phyloP scores from a whole-genome alignment of 2,888 invertebrate species.

The Lycocerus yunnanus region DNA sequence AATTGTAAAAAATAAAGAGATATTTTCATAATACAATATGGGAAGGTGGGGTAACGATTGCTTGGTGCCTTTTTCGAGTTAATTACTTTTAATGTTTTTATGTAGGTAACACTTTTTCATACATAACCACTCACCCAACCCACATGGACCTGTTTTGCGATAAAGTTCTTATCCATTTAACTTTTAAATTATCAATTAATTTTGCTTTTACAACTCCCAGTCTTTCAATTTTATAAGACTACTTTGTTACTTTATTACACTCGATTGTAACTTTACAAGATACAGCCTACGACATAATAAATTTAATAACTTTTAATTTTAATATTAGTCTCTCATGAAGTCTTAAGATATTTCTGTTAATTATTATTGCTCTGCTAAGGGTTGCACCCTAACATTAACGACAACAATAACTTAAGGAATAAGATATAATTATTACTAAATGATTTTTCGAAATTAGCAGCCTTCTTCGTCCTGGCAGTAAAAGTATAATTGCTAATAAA shows the following conservation, averaged over 20 bases:
- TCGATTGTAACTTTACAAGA: neutral
- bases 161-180: neutral
- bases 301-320: slow-evolving; percentile 19
- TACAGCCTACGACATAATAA: slow-evolving; percentile 1
- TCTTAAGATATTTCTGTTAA: slow-evolving; percentile 24
- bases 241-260: neutral
- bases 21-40: neutral
- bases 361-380: slow-evolving; percentile 22
- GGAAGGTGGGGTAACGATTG: neutral
- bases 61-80: neutral
- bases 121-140: neutral
- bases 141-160: neutral
- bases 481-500: neutral
- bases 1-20: no score
- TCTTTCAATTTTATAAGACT: neutral
- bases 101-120: neutral
- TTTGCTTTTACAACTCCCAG: neutral
- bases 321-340: slow-evolving; percentile 2
- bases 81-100: neutral
- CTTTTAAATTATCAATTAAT: neutral
- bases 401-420: neutral
- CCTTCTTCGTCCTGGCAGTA: neutral
- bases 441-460: neutral
- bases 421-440: neutral
- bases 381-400: slow-evolving; percentile 30